phyloP scores from a whole-genome alignment of 2,797 vertebrate genomes.

The Potorous gilbertii region DNA sequence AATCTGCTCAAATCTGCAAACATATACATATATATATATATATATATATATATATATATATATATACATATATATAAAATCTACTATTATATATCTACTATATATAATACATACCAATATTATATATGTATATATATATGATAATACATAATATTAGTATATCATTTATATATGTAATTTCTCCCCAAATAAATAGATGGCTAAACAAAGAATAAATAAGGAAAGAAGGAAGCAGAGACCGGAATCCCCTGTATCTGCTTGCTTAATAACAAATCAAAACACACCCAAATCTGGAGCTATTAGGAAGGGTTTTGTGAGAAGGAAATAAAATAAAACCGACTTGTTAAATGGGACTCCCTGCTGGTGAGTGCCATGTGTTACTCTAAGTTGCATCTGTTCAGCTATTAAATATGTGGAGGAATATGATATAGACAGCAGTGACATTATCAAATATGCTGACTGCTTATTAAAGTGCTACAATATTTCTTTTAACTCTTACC shows the following conservation, averaged over 20 bases:
- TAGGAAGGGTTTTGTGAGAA: constrained; percentile 70
- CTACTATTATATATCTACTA: no score
- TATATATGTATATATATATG: not conserved
- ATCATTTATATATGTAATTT: not conserved
- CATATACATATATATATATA: not conserved
- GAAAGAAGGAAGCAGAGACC: constrained; percentile 63
- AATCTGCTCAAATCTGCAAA: not conserved
- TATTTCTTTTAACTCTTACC: constrained; percentile 67
- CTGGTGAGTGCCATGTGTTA: constrained; percentile 78
- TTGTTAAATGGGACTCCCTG: constrained; percentile 80
- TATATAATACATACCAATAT: no score
- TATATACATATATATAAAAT: not conserved
- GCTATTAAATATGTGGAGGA: constrained; percentile 74
- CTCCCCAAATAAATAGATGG: constrained; percentile 53
- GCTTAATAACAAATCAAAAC: constrained; percentile 77
- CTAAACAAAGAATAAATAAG: constrained; percentile 47
- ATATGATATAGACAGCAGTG: constrained; percentile 58
- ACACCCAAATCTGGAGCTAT: constrained; percentile 67
- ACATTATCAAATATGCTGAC: constrained; percentile 77
- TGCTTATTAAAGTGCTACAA: constrained; percentile 57
- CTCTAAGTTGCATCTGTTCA: constrained; percentile 80
- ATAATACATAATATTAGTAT: no score
- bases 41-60: no score
- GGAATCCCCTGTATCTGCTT: constrained; percentile 67
- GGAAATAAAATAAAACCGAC: constrained; percentile 79